These are phyloP conservation scores for Timandra comae DNA, from an alignment of 2,888 invertebrate genomes.

Conservation along the genomic window DNA sequence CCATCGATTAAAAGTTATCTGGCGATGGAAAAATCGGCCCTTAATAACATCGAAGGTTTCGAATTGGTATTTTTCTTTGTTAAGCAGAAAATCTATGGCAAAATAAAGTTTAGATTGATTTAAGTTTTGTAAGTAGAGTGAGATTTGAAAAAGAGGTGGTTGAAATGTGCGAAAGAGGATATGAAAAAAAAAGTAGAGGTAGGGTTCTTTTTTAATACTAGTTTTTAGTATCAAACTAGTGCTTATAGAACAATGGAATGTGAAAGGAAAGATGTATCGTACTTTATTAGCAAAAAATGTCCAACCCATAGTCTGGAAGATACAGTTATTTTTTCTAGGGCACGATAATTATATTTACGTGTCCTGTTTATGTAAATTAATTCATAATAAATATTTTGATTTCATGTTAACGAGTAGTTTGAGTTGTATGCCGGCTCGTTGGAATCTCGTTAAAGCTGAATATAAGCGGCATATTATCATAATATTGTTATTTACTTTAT, in stretches of 20 bases:
- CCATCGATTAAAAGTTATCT: too few relatives aligned
- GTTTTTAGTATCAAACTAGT: too few relatives aligned
- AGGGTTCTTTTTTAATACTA: background rate
- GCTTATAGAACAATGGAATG: too few relatives aligned
- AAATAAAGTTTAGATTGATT: too few relatives aligned
- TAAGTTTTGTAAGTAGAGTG: too few relatives aligned
- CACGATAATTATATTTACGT: slow-evolving; percentile 44
- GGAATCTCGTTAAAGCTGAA: slow-evolving; percentile 59
- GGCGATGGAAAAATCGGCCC: too few relatives aligned
- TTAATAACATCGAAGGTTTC: too few relatives aligned
- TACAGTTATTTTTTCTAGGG: slow-evolving; percentile 4
- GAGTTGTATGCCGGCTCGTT: slow-evolving; percentile 48
- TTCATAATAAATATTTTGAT: slow-evolving; percentile 73
- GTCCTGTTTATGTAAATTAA: slow-evolving; percentile 65
- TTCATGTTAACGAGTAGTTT: slow-evolving; percentile 64
- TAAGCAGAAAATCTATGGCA: too few relatives aligned
- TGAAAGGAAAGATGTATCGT: background rate
- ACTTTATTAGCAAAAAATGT: background rate
- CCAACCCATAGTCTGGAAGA: background rate
- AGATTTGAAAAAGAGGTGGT: background rate
- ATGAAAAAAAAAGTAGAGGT: background rate
- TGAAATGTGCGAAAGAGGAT: background rate
- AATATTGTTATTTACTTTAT: slow-evolving; percentile 63
- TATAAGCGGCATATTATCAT: slow-evolving; percentile 58
- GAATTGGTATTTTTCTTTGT: too few relatives aligned